phyloP scores from a whole-genome alignment of 2,113 vertebrate genomes.

The Cisticola juncidis region DNA sequence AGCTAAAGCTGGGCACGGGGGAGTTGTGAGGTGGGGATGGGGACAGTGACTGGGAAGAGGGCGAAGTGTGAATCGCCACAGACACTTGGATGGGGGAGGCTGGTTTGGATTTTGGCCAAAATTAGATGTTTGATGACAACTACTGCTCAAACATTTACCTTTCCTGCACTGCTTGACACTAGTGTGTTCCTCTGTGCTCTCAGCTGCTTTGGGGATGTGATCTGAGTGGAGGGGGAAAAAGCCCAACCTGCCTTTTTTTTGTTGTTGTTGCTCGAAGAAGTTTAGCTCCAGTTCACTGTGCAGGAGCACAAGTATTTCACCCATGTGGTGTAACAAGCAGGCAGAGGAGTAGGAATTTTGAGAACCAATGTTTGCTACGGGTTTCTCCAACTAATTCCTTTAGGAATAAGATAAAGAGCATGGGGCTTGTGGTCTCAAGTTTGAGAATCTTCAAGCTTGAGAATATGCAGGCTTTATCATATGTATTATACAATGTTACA shows the following conservation, averaged over 20 bases:
- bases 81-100: background rate
- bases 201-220: background rate
- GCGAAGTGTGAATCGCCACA: background rate
- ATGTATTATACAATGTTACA: background rate
- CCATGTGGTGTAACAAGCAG: background rate
- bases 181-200: background rate
- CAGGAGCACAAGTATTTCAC: background rate
- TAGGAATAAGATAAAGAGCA: background rate
- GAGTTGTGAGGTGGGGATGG: background rate
- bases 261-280: background rate
- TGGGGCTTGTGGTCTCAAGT: background rate
- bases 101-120: background rate
- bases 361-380: background rate
- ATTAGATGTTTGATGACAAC: background rate
- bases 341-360: background rate
- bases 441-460: background rate
- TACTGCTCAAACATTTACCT: background rate
- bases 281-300: background rate
- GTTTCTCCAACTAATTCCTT: background rate
- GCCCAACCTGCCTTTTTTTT: background rate
- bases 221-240: background rate
- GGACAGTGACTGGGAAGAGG: background rate
- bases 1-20: background rate
- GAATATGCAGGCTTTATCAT: background rate
- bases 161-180: background rate